Conservation (phyloP, 2,113 vertebrate species). For the Chaetorhynchus papuensis region DNA sequence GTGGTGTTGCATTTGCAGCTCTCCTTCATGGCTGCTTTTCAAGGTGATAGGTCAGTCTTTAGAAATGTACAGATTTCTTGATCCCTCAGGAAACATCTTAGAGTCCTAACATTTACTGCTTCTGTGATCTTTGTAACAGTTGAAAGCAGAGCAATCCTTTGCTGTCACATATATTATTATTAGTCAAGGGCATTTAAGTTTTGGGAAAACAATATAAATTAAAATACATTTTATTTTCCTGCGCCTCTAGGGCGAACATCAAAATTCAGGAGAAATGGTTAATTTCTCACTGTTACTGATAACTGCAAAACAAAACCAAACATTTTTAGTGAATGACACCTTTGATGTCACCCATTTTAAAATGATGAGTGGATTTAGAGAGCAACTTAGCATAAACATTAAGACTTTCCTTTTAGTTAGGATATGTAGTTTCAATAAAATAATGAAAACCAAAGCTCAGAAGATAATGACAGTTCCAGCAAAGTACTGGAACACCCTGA, state of each 20-base stretch:
- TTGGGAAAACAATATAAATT: slow-evolving; percentile 52
- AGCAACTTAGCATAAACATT: background rate
- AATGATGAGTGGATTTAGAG: background rate
- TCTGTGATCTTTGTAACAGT: slow-evolving; percentile 62
- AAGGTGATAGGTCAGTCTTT: slow-evolving; percentile 75
- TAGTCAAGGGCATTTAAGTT: slow-evolving; percentile 68
- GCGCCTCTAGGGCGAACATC: background rate
- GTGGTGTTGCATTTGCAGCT: slow-evolving; percentile 65
- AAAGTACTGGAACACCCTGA: background rate
- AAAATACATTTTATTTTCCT: slow-evolving; percentile 48
- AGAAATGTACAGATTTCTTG: slow-evolving; percentile 45
- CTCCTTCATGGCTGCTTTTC: slow-evolving; percentile 63
- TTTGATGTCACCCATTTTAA: background rate
- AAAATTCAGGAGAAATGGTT: slow-evolving; percentile 9
- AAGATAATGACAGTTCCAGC: background rate
- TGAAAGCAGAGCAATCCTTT: slow-evolving; percentile 61
- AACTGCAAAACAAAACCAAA: background rate
- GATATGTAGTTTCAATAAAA: background rate
- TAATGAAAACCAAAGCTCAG: background rate
- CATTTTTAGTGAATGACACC: background rate
- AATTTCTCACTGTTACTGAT: background rate
- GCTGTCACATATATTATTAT: slow-evolving; percentile 59
- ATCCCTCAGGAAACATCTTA: slow-evolving; percentile 64
- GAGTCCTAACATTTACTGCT: slow-evolving; percentile 60
- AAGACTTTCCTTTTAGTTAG: background rate